Base-by-base conservation (phyloP, 2,888 invertebrate species). In the Melipona beecheii region DNA sequence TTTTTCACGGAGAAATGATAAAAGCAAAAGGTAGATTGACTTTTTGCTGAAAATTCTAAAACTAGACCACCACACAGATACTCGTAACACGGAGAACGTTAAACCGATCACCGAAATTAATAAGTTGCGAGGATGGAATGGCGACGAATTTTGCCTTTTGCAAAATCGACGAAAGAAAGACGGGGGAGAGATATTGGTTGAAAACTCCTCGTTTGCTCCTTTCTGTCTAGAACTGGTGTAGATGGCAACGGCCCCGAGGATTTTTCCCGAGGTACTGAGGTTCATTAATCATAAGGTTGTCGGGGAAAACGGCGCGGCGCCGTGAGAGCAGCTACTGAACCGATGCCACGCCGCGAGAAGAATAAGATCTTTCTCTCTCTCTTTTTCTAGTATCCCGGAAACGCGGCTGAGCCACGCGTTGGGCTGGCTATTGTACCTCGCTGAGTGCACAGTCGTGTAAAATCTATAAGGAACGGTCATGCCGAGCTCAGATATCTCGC, bases 401-500 rank as follows among this genome's bases (percentile, higher is more conserved):
- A 88, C 84, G 85, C 81, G 85, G 83, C 87, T 90, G 85, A 87
- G 90, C 90, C 90, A 89, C 84, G 86, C 87, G 79, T 52, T 52
- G 72, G 76, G 58, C 43, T 84, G 82, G 77, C 78, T 78, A 85
- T 88, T 88, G 87, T 82, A 68, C 81, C 54, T 66, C 66, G 75
- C 62, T 76, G 84, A 88, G 90, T 87, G 89, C 87, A 86, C 76
- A 86, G 77, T 77, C 90, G 88, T 88, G 88, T 87, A 88, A 83
- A 86, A 86, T 86, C 81, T 70, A 24, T 27, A 65, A 75, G 75
- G 58, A 72, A 83, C 64, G 50, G 66, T 36, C 43, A 36, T 43
- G 27, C 65, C 69, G 75, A 84, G 60, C 31, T 6, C 50, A 72
- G 82, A 71, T 73, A 74, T 49, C 50, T 52, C 36, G n/a, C 5